phyloP scores from a whole-genome alignment of 1,140 invertebrate species.

The Formica selysi region DNA sequence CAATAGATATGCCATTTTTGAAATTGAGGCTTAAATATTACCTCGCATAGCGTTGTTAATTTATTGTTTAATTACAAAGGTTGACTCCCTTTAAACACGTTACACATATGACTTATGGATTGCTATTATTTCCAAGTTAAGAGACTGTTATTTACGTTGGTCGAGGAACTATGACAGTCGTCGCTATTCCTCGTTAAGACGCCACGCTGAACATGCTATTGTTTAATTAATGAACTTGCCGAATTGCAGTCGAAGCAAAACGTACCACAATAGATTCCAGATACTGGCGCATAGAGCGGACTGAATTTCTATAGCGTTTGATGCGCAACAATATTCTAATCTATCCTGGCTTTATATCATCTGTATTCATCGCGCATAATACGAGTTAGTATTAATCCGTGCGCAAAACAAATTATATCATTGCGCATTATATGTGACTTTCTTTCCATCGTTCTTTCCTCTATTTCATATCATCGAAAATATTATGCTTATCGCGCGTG shows the following conservation, averaged over 20 bases:
- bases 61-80: neutral
- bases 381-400: slow-evolving; percentile 23
- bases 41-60: neutral
- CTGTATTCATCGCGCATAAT: slow-evolving; percentile 36
- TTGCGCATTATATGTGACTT: neutral
- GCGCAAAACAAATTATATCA: slow-evolving; percentile 29
- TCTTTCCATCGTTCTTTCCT: neutral
- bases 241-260: slow-evolving; percentile 38
- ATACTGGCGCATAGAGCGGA: slow-evolving; percentile 28
- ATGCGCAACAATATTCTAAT: slow-evolving; percentile 37
- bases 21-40: neutral
- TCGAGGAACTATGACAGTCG: slow-evolving; percentile 26
- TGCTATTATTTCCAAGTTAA: neutral
- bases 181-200: slow-evolving; percentile 45
- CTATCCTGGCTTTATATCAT: slow-evolving; percentile 26
- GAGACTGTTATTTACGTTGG: slow-evolving; percentile 8
- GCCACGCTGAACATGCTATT: slow-evolving; percentile 28
- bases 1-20: neutral
- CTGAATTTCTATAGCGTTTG: slow-evolving; percentile 39
- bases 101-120: slow-evolving; percentile 12
- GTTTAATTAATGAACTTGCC: slow-evolving; percentile 65
- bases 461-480: slow-evolving; percentile 1
- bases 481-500: neutral
- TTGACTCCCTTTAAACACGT: slow-evolving; percentile 7
- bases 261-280: slow-evolving; percentile 32